These are phyloP conservation scores for Globicephala melas DNA, from an alignment of 2,113 vertebrate species.

Conservation along the genomic window DNA sequence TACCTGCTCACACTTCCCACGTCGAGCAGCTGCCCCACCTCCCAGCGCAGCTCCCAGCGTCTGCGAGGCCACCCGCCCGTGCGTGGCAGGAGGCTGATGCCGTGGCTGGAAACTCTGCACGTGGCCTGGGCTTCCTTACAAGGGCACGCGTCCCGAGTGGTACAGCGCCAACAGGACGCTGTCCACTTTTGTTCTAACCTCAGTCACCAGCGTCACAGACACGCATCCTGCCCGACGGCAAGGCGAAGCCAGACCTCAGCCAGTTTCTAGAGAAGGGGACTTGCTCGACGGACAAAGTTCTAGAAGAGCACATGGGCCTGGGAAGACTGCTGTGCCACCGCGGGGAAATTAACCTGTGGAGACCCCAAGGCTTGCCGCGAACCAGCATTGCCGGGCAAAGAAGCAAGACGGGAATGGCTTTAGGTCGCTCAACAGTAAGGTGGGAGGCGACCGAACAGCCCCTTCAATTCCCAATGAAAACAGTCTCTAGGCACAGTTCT, in stretches of 20 bases:
- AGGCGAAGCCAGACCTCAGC: not conserved
- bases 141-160: not conserved
- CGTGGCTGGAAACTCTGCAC: not conserved
- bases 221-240: not conserved
- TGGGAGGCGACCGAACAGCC: not conserved
- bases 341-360: no score
- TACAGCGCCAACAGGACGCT: no score
- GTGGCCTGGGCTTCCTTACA: not conserved
- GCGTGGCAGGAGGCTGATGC: not conserved
- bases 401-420: rapidly evolving
- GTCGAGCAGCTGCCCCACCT: not conserved
- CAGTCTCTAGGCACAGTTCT: not conserved
- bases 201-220: not conserved
- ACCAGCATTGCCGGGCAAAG: not conserved
- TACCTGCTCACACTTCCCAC: not conserved
- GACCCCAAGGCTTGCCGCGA: not conserved
- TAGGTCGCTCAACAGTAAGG: rapidly evolving
- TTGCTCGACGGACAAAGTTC: not conserved
- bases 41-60: rapidly evolving
- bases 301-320: no score
- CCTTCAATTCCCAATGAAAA: not conserved
- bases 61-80: not conserved
- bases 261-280: not conserved
- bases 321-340: not conserved
- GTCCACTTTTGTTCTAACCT: not conserved